These are phyloP conservation scores for Pocillopora grandis DNA, from an alignment of 92 coral and sea anemone species.

Conservation along the genomic window DNA sequence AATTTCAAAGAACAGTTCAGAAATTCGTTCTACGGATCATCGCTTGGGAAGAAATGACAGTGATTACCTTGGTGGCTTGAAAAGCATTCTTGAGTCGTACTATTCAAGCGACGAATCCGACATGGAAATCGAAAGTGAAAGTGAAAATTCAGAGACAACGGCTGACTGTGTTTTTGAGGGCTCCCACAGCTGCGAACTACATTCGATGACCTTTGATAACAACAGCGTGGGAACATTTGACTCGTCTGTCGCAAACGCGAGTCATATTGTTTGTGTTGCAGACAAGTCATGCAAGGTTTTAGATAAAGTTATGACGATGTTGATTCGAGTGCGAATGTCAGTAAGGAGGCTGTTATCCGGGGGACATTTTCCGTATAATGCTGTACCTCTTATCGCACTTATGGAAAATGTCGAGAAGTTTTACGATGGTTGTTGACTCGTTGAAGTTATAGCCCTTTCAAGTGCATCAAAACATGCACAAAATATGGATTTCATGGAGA, in stretches of 20 bases:
- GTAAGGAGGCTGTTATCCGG: slow-evolving; percentile 51
- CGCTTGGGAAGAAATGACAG: no score
- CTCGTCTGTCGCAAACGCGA: neutral
- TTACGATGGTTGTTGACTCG: slow-evolving; percentile 67
- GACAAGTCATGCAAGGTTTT: neutral
- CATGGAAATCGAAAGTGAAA: slow-evolving; percentile 8
- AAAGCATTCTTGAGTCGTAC: slow-evolving; percentile 11
- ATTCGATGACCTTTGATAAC: neutral
- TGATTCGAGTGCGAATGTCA: slow-evolving; percentile 75
- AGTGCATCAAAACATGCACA: neutral
- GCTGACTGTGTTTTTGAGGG: neutral
- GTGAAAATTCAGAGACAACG: neutral
- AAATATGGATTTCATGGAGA: neutral
- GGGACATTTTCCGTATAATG: slow-evolving; percentile 76
- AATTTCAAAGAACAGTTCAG: neutral
- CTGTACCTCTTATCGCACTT: slow-evolving; percentile 60
- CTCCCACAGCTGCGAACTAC: neutral
- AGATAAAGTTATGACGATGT: slow-evolving; percentile 70
- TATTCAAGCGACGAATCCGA: slow-evolving; percentile 33
- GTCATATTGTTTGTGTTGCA: neutral
- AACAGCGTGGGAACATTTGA: neutral
- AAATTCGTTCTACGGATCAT: neutral
- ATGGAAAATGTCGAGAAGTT: slow-evolving; percentile 59
- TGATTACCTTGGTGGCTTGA: neutral
- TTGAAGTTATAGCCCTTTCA: neutral